Percentiles rank a stretch among this genome's conserved stretches.
phyloP scores from a whole-genome alignment of 2,797 vertebrate species.

The Benthosema pterotum region DNA sequence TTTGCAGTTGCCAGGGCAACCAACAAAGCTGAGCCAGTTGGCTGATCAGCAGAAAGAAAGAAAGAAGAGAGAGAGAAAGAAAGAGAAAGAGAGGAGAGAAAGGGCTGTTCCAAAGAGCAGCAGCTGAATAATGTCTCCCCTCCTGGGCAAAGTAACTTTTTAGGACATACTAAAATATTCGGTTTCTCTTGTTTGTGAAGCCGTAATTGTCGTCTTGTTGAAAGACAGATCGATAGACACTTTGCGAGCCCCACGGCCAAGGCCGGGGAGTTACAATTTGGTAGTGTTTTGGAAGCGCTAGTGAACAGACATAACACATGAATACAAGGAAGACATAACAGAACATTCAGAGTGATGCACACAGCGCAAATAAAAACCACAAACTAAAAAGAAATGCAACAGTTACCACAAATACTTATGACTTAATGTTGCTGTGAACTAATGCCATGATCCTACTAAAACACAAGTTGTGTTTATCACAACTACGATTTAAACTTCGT shows the following conservation, averaged over 20 bases:
- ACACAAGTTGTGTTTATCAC: too few relatives aligned
- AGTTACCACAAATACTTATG: too few relatives aligned
- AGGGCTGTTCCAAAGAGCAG: conserved; percentile 44
- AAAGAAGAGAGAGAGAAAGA: conserved; percentile 29
- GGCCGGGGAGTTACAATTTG: too few relatives aligned
- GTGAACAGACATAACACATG: not conserved
- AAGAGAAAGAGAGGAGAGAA: conserved; percentile 54
- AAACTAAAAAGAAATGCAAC: too few relatives aligned
- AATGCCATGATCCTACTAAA: too few relatives aligned
- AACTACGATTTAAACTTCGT: too few relatives aligned
- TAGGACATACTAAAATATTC: conserved; percentile 31
- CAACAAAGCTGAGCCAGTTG: conserved; percentile 72
- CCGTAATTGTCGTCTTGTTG: conserved; percentile 13
- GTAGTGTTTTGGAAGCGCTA: not conserved
- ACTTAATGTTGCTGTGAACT: too few relatives aligned
- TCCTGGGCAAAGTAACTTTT: conserved; percentile 38
- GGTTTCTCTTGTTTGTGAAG: not conserved
- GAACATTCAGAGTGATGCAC: too few relatives aligned
- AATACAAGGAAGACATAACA: too few relatives aligned
- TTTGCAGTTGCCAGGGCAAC: conserved; percentile 79
- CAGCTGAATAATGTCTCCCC: conserved; percentile 34
- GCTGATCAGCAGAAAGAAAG: conserved; percentile 48
- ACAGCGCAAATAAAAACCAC: too few relatives aligned
- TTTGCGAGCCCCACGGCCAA: too few relatives aligned
- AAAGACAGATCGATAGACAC: too few relatives aligned